phyloP scores from a whole-genome alignment of 2,113 vertebrate genomes.

The Suricata suricatta region DNA sequence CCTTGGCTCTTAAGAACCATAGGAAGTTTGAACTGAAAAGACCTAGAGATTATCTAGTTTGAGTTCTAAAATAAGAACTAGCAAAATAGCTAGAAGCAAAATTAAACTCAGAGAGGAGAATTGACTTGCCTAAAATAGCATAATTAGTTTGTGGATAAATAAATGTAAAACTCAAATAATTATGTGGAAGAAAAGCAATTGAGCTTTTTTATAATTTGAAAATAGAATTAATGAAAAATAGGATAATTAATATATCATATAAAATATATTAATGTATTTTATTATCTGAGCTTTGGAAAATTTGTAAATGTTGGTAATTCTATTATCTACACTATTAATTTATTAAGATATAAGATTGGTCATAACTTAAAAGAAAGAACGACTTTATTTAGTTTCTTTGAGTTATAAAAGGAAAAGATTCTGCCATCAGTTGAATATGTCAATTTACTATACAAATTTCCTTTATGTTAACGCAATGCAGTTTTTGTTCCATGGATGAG shows the following conservation, averaged over 20 bases:
- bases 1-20: neutral
- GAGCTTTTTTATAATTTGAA: slow-evolving; percentile 25
- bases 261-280: neutral
- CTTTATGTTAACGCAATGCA: neutral
- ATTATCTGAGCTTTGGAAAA: neutral
- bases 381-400: neutral
- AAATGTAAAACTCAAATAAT: neutral
- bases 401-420: neutral
- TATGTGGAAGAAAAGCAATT: neutral
- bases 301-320: neutral
- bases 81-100: neutral
- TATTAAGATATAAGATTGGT: slow-evolving; percentile 38
- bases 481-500: neutral
- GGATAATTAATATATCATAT: too few species aligned
- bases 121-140: neutral
- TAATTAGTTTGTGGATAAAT: slow-evolving; percentile 1
- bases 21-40: slow-evolving; percentile 32
- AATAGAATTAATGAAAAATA: neutral
- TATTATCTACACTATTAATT: neutral
- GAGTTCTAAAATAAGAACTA: neutral
- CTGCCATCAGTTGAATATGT: neutral
- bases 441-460: neutral
- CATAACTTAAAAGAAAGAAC: slow-evolving; percentile 36
- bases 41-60: neutral
- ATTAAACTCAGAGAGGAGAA: neutral